A percentile compares a stretch with the other conserved stretches of the same genome.
These are phyloP conservation scores for Sorex maritimensis DNA, from an alignment of 2,797 vertebrate genomes.

Conservation along the genomic window DNA sequence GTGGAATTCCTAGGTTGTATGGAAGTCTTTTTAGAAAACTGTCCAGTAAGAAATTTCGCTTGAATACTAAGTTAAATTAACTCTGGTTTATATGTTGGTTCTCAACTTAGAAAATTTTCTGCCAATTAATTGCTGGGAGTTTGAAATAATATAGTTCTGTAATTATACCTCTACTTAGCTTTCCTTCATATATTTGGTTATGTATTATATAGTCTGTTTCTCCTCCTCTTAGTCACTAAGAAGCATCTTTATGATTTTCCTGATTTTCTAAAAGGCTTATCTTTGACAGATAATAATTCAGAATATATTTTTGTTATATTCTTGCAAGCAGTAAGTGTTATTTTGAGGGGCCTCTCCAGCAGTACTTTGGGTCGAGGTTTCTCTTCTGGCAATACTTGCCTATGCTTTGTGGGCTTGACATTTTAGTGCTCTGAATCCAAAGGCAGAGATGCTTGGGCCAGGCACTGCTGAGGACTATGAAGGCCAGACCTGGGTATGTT, in stretches of 20 bases:
- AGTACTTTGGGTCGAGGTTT: too few relatives aligned
- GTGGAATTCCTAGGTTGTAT: too few relatives aligned
- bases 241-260: conserved; percentile 24
- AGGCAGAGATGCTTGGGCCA: too few relatives aligned
- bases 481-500: too few relatives aligned
- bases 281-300: conserved; percentile 50
- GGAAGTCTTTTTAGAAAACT: too few relatives aligned
- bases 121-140: conserved; percentile 9
- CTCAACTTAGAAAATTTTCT: conserved; percentile 18
- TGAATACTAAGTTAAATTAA: conserved; percentile 27
- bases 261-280: conserved; percentile 44
- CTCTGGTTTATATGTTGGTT: conserved; percentile 40
- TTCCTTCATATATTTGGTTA: neutral
- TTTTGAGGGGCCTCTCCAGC: too few relatives aligned
- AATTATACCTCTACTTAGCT: conserved; percentile 39
- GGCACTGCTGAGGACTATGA: too few relatives aligned
- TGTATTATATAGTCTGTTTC: neutral
- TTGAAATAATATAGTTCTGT: conserved; percentile 29
- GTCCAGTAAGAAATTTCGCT: conserved; percentile 11
- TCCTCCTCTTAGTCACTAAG: neutral
- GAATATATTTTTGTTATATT: conserved; percentile 24
- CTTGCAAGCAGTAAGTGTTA: neutral
- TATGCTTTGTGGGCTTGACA: too few relatives aligned
- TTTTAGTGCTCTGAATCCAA: too few relatives aligned
- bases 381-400: too few relatives aligned